Conservation (phyloP, 2,888 invertebrate species). For the Megaustenia siamemsis region DNA sequence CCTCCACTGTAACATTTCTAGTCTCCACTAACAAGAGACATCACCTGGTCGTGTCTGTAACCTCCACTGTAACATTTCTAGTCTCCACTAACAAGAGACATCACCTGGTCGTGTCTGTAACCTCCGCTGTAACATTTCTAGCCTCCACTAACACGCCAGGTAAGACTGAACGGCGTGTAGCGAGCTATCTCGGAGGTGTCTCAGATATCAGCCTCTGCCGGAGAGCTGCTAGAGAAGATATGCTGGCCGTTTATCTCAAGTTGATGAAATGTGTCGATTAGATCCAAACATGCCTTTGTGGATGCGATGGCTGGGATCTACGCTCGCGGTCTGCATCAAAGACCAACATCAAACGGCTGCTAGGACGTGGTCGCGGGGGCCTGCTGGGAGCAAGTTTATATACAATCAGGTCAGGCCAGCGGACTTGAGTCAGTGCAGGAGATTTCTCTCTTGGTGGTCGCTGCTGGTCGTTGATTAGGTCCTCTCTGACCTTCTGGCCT, state of each 20-base stretch:
- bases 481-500: too few relatives aligned
- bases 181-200: background rate
- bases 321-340: conserved; percentile 27
- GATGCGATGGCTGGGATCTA: background rate
- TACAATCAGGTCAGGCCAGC: conserved; percentile 19
- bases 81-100: too few relatives aligned
- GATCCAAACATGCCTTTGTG: conserved; percentile 29
- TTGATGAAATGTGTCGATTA: conserved; percentile 38
- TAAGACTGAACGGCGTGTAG: too few relatives aligned
- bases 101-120: too few relatives aligned
- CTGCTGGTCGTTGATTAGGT: too few relatives aligned
- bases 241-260: conserved; percentile 24
- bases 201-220: background rate
- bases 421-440: background rate
- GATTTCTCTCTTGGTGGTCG: background rate
- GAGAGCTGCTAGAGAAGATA: background rate
- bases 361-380: background rate
- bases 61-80: too few relatives aligned
- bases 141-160: too few relatives aligned
- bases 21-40: too few relatives aligned
- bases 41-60: too few relatives aligned
- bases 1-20: too few relatives aligned
- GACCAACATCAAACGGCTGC: conserved; percentile 7
- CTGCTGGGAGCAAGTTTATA: background rate
- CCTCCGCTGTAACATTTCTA: too few relatives aligned